phyloP scores from a whole-genome alignment of 2,113 vertebrate species.

The Charina bottae region DNA sequence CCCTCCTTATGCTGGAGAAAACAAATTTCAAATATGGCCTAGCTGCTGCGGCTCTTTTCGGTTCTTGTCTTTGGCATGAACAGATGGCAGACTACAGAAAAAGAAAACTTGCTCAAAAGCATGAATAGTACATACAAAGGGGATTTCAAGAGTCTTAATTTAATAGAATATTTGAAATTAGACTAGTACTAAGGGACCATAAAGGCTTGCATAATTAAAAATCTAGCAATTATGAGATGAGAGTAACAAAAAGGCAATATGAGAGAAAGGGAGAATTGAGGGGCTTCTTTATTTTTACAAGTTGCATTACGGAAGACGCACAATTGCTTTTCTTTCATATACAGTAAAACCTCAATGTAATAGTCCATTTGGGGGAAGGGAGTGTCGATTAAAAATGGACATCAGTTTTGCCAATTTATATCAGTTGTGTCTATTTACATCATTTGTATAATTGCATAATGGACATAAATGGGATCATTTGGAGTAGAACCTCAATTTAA shows the following conservation, averaged over 20 bases:
- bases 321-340: not conserved
- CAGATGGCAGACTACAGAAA: not conserved
- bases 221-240: slow-evolving; percentile 4
- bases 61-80: not conserved
- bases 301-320: not conserved
- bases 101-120: not conserved
- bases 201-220: slow-evolving; percentile 9
- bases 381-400: not conserved
- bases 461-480: not conserved
- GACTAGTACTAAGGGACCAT: not conserved
- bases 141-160: slow-evolving; percentile 1
- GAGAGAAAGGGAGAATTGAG: not conserved
- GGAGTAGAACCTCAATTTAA: not conserved
- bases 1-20: not conserved
- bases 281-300: not conserved
- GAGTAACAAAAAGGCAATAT: slow-evolving; percentile 1
- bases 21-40: not conserved
- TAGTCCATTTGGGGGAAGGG: not conserved
- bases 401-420: not conserved
- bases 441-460: not conserved
- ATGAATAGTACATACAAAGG: not conserved
- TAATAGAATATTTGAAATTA: slow-evolving; percentile 1
- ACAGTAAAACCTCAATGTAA: not conserved
- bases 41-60: not conserved
- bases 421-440: not conserved